phyloP scores from a whole-genome alignment of 2,888 invertebrate genomes.

The Phaedon cochleariae region DNA sequence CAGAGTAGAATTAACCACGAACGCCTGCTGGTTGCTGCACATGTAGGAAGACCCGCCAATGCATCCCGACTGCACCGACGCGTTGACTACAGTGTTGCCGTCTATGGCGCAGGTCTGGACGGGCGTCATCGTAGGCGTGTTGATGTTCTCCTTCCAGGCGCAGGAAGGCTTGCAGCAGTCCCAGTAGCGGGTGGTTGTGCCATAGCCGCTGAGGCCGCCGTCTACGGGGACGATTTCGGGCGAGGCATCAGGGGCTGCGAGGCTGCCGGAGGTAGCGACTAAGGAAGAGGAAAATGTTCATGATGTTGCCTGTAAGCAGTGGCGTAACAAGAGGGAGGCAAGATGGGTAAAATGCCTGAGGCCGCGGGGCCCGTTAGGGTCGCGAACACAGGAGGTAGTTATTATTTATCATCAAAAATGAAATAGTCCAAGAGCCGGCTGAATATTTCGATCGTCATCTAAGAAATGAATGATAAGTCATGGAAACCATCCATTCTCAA shows the following conservation, averaged over 20 bases:
- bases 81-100: constrained; percentile 23
- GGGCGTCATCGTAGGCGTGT: constrained; percentile 26
- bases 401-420: no score
- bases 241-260: no score
- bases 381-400: no score
- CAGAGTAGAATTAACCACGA: constrained; percentile 26
- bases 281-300: background rate
- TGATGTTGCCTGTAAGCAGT: no score
- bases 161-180: no score
- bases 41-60: constrained; percentile 30
- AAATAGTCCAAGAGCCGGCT: no score
- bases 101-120: constrained; percentile 33
- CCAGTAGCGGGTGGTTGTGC: constrained; percentile 41
- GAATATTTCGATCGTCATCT: no score
- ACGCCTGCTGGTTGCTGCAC: constrained; percentile 34
- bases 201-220: constrained; percentile 36
- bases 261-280: background rate
- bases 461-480: no score
- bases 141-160: constrained; percentile 34
- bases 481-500: no score
- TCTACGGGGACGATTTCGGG: constrained; percentile 32
- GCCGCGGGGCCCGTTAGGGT: no score
- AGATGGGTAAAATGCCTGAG: no score
- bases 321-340: background rate
- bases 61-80: constrained; percentile 23